Conservation (phyloP, 2,113 vertebrate genomes). For the Capreolus pygargus region DNA sequence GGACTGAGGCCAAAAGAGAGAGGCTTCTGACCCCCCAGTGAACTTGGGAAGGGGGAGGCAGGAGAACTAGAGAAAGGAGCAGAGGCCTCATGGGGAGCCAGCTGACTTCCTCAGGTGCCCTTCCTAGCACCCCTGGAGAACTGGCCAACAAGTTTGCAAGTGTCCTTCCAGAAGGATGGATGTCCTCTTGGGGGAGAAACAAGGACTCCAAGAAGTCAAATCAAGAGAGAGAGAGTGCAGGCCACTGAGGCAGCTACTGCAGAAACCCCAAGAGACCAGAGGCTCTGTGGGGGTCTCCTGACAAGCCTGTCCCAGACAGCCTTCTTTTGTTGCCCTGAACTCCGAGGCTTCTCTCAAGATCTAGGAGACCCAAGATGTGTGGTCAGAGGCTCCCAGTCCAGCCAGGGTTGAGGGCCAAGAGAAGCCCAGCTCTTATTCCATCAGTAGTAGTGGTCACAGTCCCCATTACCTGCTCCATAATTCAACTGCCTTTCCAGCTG, state of each 20-base stretch:
- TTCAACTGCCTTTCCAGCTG: constrained; percentile 72
- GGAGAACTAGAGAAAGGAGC: not conserved
- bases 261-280: not conserved
- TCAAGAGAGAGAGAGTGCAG: not conserved
- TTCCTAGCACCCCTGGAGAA: not conserved
- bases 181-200: not conserved
- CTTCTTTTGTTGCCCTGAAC: not conserved
- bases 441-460: constrained; percentile 38
- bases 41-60: not conserved
- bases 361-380: not conserved
- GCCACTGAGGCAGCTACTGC: not conserved
- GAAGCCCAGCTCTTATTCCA: not conserved
- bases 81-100: not conserved
- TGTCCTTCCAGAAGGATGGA: not conserved
- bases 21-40: constrained; percentile 43
- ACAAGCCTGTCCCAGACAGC: not conserved
- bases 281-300: not conserved
- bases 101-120: not conserved
- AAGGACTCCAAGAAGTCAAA: not conserved
- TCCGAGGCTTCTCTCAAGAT: not conserved
- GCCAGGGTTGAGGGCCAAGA: not conserved
- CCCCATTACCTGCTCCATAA: constrained; percentile 72
- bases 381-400: not conserved
- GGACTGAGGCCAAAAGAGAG: not conserved
- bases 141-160: not conserved